Base-by-base conservation (phyloP, 2,113 vertebrate species). In the Myrmecobius fasciatus region DNA sequence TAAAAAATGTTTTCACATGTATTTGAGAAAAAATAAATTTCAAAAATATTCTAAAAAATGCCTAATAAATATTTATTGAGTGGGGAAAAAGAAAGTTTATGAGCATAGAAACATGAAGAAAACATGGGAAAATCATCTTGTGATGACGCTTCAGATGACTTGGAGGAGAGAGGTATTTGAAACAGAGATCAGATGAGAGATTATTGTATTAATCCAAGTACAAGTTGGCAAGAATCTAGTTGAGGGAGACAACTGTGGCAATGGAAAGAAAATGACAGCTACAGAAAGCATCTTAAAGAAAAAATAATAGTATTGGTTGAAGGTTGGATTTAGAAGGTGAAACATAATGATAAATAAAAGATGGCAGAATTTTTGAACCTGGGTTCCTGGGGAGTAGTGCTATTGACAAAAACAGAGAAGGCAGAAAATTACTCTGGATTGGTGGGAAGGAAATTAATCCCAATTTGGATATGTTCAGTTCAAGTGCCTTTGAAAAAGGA, bases 91-190 rank as follows among this genome's bases (percentile, higher is more conserved):
- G 54, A 56, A n/a, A 75, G 31, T 75, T 12, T 75, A 0, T 75
- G 60, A 75, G 14, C 1, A n/a, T 14, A n/a, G 4, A 17, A n/a
- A 75, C 14, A n/a, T 75, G 36, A 75, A 95, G 93, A 92, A 96
- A 95, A 46, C 14, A 93, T 96, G 95, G 93, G 46, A 93, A 96
- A 67, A 97, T 95, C 92, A 96, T 95, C 96, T 97, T 95, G 93
- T 95, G 96, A 24, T 14, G 12, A 17, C 53, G 49, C 53, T 52
- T 90, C 89, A 92, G 94, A 95, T 26, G 24, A 26, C 4, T 17
- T 75, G 60, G 14, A 75, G 14, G 36, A 75, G 60, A 75, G 36
- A 75, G 36, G 36, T 31, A 36, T 17, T n/a, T 75, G 60, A 75
- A 75, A 17, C 4, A n/a, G 6, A 75, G 31, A 75, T n/a, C 36